These are phyloP conservation scores for Rhagophthalmus giganteus DNA, from an alignment of 2,888 invertebrate genomes.

Conservation along the genomic window DNA sequence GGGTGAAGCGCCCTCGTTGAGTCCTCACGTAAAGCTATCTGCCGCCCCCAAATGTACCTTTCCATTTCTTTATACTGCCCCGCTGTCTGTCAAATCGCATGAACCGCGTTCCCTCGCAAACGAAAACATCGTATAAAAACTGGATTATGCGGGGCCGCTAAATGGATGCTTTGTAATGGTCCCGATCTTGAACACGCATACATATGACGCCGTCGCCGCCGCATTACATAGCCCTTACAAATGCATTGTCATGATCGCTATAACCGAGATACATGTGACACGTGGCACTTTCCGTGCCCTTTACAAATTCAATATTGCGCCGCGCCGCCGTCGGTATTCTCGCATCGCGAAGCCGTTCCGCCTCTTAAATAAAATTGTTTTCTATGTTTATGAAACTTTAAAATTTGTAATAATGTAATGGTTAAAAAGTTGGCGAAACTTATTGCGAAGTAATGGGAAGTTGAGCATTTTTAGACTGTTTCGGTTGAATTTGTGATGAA, in stretches of 20 bases:
- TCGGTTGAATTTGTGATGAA: too few relatives aligned
- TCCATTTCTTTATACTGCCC: slow-evolving; percentile 31
- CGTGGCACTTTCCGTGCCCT: not conserved
- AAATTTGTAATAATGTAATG: too few relatives aligned
- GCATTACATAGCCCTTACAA: not conserved
- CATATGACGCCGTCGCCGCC: not conserved
- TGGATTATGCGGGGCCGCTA: slow-evolving; percentile 26
- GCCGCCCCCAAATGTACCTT: slow-evolving; percentile 36
- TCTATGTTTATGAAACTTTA: too few relatives aligned
- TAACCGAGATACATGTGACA: not conserved
- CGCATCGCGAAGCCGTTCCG: too few relatives aligned
- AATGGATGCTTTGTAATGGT: slow-evolving; percentile 36
- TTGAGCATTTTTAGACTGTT: too few relatives aligned
- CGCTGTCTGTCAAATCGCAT: slow-evolving; percentile 32
- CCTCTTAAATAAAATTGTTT: too few relatives aligned
- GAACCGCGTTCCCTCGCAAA: slow-evolving; percentile 22
- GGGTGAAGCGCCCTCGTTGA: slow-evolving; percentile 52
- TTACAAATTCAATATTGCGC: too few relatives aligned
- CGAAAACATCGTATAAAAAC: slow-evolving; percentile 34
- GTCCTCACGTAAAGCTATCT: slow-evolving; percentile 46
- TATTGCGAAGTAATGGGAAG: too few relatives aligned
- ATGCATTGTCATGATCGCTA: not conserved
- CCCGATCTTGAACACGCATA: too few relatives aligned
- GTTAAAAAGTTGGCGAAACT: too few relatives aligned
- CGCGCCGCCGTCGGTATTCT: too few relatives aligned